Evolutionary conservation across 2,797 vertebrate species (phyloP).

Genomic region (Adelosebastes latens): DNA sequence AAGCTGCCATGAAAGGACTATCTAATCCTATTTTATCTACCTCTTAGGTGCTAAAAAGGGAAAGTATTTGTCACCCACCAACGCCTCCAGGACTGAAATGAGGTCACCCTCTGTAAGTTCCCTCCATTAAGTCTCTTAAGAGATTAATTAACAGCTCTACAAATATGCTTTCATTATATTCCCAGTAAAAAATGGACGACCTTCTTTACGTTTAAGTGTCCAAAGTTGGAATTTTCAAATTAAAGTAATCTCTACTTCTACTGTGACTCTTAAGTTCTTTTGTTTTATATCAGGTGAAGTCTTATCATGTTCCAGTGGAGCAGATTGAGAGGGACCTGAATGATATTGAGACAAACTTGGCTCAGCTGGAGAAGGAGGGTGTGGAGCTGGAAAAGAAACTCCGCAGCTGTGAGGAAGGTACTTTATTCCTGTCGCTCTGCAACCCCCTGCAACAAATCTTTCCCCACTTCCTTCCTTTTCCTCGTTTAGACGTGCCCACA

Average conservation of each 20-base stretch:
- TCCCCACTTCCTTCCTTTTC: not conserved
- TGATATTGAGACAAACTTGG: constrained; percentile 88
- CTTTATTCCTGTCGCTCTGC: not conserved
- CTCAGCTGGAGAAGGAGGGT: constrained; percentile 87
- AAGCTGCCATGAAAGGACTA: constrained; percentile 71
- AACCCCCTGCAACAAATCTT: not conserved
- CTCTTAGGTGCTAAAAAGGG: constrained; percentile 82
- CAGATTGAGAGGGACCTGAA: constrained; percentile 87
- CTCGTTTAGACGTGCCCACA: not conserved
- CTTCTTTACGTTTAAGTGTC: constrained; percentile 60
- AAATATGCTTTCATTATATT: constrained; percentile 76
- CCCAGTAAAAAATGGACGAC: constrained; percentile 43
- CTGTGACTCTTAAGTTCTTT: constrained; percentile 19
- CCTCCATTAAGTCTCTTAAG: constrained; percentile 80
- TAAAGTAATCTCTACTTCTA: constrained; percentile 22
- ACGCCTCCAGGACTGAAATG: constrained; percentile 75
- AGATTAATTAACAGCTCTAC: constrained; percentile 81
- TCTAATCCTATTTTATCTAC: constrained; percentile 82
- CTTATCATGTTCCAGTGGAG: constrained; percentile 81
- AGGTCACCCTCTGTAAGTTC: constrained; percentile 83
- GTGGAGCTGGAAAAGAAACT: constrained; percentile 91
- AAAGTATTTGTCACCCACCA: constrained; percentile 77
- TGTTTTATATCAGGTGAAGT: constrained; percentile 77
- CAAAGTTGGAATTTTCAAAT: constrained; percentile 54
- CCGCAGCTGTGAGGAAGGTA: constrained; percentile 91